Evolutionary conservation across 2,113 vertebrate genomes (phyloP), one percentile per base, ranked within the genome.

Genomic region (Butorides virescens): DNA sequence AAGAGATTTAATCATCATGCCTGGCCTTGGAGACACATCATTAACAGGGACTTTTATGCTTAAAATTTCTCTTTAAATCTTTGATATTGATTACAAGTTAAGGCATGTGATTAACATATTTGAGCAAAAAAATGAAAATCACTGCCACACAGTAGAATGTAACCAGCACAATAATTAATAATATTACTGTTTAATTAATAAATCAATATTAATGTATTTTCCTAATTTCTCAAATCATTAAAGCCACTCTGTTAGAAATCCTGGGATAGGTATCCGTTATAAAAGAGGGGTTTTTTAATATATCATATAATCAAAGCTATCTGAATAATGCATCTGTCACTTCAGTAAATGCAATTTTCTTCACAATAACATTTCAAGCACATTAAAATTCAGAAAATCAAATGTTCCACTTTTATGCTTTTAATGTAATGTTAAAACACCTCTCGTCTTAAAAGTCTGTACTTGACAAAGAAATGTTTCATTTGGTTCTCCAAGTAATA

Each of bases 321-420:
- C 97, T 98, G 97, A 98, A 98, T 98, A 98, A 98, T 95, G 95
- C 94, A 96, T 98, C 97, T 98, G 92, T 98, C 97, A 97, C 97
- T 97, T 97, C 90, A 98, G 97, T 98, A 98, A 98, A 97, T 95
- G 88, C 82, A 98, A 98, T 99, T 97, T 98, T 97, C 95, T 97
- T 97, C 97, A 97, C 97, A 97, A 97, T 97, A 98, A 98, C 98
- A 97, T 98, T 97, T 97, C 96, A 97, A 97, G 96, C 86, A 96
- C 96, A 98, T 98, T 99, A 98, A 98, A 98, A 99, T 99, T 98
- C 98, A 98, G 82, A 96, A 97, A 97, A 98, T 98, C 96, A 98
- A 98, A 98, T 92, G 94, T 96, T 98, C 92, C 81, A 96, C 96
- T 99, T 98, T 96, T 96, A 98, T 98, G 97, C 74, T 97, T 62